phyloP scores from a whole-genome alignment of 2,888 invertebrate species.

The Notodonta dromedarius region DNA sequence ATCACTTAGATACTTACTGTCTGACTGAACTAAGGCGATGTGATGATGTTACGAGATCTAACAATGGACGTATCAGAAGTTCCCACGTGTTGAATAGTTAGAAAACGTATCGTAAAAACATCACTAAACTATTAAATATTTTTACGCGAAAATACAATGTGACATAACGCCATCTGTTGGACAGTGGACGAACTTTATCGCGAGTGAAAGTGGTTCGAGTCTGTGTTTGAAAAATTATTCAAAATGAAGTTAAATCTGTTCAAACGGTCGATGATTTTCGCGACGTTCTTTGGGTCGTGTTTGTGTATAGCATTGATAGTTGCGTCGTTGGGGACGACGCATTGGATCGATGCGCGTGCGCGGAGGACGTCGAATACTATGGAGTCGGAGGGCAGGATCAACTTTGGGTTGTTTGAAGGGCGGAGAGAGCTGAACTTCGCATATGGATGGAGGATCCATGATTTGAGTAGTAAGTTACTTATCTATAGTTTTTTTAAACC shows the following conservation, averaged over 20 bases:
- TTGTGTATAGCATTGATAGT: slow-evolving; percentile 90
- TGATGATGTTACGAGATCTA: slow-evolving; percentile 38
- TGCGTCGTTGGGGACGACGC: slow-evolving; percentile 92
- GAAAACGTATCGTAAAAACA: slow-evolving; percentile 59
- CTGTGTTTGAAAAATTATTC: slow-evolving; percentile 22
- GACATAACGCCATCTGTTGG: slow-evolving; percentile 72
- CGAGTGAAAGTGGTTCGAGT: slow-evolving; percentile 56
- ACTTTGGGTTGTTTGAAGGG: slow-evolving; percentile 95
- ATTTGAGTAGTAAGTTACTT: slow-evolving; percentile 88
- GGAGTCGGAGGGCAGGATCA: slow-evolving; percentile 89
- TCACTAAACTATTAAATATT: slow-evolving; percentile 26
- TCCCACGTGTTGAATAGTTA: slow-evolving; percentile 60
- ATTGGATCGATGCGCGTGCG: slow-evolving; percentile 92
- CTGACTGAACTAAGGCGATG: slow-evolving; percentile 45
- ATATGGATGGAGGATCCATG: slow-evolving; percentile 90
- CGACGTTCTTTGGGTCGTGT: slow-evolving; percentile 92
- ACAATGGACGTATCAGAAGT: slow-evolving; percentile 59
- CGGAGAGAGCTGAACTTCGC: slow-evolving; percentile 91
- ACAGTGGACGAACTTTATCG: slow-evolving; percentile 47
- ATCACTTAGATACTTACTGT: background rate
- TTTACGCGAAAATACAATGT: slow-evolving; percentile 56
- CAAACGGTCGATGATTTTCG: slow-evolving; percentile 90
- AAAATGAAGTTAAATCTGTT: slow-evolving; percentile 87
- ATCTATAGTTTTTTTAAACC: too few relatives aligned
- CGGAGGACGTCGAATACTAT: slow-evolving; percentile 86